These are phyloP conservation scores for Holacanthus passer DNA, from an alignment of 2,113 vertebrate species.

Conservation along the genomic window DNA sequence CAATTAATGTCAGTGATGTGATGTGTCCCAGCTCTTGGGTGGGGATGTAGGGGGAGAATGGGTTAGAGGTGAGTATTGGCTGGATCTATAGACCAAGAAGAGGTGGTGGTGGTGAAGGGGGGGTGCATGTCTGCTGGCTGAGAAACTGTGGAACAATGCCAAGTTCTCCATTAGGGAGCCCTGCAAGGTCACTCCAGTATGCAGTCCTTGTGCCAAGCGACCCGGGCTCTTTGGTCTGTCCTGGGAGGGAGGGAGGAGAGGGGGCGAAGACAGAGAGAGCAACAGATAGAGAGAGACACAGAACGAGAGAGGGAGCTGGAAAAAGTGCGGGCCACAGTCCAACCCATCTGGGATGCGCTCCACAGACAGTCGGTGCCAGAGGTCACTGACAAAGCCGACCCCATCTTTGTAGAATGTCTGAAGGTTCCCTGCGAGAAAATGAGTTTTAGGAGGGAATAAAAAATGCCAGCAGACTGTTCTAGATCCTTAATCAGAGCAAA, in stretches of 20 bases:
- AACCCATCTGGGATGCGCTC: constrained; percentile 83
- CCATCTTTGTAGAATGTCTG: constrained; percentile 79
- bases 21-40: constrained; percentile 65
- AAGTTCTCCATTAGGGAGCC: constrained; percentile 84
- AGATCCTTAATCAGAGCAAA: constrained; percentile 79
- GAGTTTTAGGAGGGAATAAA: constrained; percentile 73
- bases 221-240: constrained; percentile 66
- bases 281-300: constrained; percentile 60
- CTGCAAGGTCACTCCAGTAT: constrained; percentile 81
- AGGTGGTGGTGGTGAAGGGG: constrained; percentile 12
- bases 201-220: constrained; percentile 75
- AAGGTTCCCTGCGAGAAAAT: constrained; percentile 76
- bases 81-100: constrained; percentile 64
- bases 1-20: constrained; percentile 81
- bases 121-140: constrained; percentile 69
- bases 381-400: constrained; percentile 80
- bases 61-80: constrained; percentile 75
- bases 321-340: constrained; percentile 71
- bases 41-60: constrained; percentile 25
- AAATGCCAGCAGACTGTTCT: constrained; percentile 67
- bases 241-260: constrained; percentile 31
- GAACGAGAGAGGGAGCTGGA: constrained; percentile 44
- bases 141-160: constrained; percentile 82
- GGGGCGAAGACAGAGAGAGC: constrained; percentile 42
- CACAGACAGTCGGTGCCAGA: constrained; percentile 78